Percentiles rank a stretch among this genome's conserved stretches.
Conservation (phyloP, 2,797 vertebrate species). For the Melanotaenia parkinsoni region DNA sequence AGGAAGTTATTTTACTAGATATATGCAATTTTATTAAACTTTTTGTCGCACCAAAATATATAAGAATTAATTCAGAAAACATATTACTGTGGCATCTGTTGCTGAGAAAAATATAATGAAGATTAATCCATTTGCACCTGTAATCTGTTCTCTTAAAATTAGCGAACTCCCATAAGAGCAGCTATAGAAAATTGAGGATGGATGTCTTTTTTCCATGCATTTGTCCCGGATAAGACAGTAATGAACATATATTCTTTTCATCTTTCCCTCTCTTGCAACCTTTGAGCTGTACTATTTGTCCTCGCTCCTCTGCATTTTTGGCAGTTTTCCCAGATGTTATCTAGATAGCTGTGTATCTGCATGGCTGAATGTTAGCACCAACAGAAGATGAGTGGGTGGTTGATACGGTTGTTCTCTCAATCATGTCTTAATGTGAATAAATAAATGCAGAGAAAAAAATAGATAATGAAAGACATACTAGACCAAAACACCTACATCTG, state of each 20-base stretch:
- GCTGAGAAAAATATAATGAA: background rate
- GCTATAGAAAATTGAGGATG: background rate
- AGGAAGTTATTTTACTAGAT: background rate
- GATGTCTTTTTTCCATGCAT: constrained; percentile 11
- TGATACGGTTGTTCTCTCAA: constrained; percentile 47
- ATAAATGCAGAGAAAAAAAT: constrained; percentile 54
- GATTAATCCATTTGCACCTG: background rate
- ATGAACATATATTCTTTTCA: background rate
- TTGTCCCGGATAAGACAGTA: constrained; percentile 2
- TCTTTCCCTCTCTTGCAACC: constrained; percentile 13
- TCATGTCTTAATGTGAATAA: constrained; percentile 53
- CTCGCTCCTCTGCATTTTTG: constrained; percentile 22
- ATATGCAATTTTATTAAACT: background rate
- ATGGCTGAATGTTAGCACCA: constrained; percentile 31
- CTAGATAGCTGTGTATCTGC: constrained; percentile 20
- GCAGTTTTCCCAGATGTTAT: constrained; percentile 50
- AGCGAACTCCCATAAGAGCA: background rate
- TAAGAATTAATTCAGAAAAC: background rate
- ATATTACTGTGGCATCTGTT: background rate
- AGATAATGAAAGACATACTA: constrained; percentile 48
- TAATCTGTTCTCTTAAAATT: background rate
- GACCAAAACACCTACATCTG: constrained; percentile 61
- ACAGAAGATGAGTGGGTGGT: constrained; percentile 47
- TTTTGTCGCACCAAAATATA: background rate
- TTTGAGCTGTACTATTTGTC: constrained; percentile 15